Percentiles rank a stretch among this genome's conserved stretches.
Conservation (phyloP, 2,113 vertebrate genomes). For the Paramormyrops kingsleyae region DNA sequence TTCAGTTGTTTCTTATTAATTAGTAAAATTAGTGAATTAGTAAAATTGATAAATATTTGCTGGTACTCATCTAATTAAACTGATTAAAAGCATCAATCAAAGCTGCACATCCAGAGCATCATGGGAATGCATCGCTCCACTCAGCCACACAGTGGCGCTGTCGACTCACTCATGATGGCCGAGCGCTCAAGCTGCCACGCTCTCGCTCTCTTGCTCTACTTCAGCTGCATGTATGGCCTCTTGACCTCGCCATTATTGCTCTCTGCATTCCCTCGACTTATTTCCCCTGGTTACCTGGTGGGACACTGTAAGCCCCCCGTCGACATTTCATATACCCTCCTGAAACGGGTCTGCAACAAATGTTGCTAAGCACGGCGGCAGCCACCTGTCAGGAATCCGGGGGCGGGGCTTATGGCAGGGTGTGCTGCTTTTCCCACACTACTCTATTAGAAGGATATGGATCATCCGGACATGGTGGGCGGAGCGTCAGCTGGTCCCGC, state of each 20-base stretch:
- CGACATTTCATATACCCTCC: conserved; percentile 60
- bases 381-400: conserved; percentile 74
- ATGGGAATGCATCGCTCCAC: neutral
- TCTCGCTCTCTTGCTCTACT: conserved; percentile 35
- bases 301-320: conserved; percentile 71
- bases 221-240: conserved; percentile 38
- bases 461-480: conserved; percentile 57
- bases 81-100: neutral
- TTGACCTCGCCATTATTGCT: conserved; percentile 47
- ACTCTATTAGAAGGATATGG: conserved; percentile 79
- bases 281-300: conserved; percentile 67
- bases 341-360: conserved; percentile 56
- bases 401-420: conserved; percentile 59
- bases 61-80: neutral
- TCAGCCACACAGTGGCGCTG: conserved; percentile 52
- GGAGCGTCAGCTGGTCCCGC: conserved; percentile 16
- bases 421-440: conserved; percentile 78
- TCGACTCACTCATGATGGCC: conserved; percentile 18
- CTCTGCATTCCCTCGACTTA: conserved; percentile 54
- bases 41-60: neutral
- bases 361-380: conserved; percentile 77
- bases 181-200: neutral
- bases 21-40: no score
- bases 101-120: neutral
- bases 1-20: neutral